These are phyloP conservation scores for Gnathonemus echidnorhynchus DNA, from an alignment of 2,113 vertebrate species.

Conservation along the genomic window DNA sequence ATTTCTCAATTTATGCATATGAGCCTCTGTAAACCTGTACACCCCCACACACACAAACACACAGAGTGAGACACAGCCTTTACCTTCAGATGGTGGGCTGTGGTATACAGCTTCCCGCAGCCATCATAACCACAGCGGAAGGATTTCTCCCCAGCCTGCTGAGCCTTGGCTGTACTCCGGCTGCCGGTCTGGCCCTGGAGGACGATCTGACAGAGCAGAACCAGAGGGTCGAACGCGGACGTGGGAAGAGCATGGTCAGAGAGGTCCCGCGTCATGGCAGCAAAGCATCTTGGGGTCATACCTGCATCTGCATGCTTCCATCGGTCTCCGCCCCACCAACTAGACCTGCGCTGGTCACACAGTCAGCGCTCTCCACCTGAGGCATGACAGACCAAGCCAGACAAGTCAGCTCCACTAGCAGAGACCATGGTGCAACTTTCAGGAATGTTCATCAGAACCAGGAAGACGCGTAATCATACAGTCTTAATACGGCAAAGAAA, in stretches of 20 bases:
- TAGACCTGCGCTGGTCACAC: conserved; percentile 64
- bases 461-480: neutral
- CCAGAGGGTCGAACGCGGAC: neutral
- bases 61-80: neutral
- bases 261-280: neutral
- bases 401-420: neutral
- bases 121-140: conserved; percentile 95
- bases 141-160: conserved; percentile 88
- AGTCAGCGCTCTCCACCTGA: conserved; percentile 83
- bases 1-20: neutral
- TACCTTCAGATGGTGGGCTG: conserved; percentile 95
- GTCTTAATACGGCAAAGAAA: neutral
- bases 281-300: conserved; percentile 28
- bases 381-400: neutral
- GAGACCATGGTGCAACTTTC: neutral
- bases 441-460: neutral
- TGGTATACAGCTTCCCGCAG: conserved; percentile 95
- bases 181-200: conserved; percentile 79
- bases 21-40: too few species aligned
- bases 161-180: conserved; percentile 57
- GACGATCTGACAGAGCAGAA: conserved; percentile 69
- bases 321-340: conserved; percentile 78
- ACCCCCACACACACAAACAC: neutral
- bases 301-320: conserved; percentile 85
- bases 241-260: neutral